Base-by-base conservation (phyloP, 2,113 vertebrate species). In the Siniperca chuatsi region DNA sequence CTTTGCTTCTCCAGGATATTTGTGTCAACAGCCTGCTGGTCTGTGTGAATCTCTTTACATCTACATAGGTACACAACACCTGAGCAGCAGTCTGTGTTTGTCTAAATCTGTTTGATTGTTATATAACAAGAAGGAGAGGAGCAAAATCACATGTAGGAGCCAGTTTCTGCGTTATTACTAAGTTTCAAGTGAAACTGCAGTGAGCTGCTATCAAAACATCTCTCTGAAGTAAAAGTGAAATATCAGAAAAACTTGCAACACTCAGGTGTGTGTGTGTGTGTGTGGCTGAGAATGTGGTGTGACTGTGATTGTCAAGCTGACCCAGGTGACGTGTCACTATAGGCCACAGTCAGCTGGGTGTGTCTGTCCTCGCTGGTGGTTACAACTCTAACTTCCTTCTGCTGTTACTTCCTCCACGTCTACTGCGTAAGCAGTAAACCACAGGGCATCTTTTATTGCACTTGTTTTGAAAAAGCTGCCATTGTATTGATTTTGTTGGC, bases 161-260 rank as follows among this genome's bases (percentile, higher is more conserved):
- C 0, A 21, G 65, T 42, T 55, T 71, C 42, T 2, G 23, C 37
- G 10, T 58, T 15, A 20, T 65, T 73, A 9, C 13, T 80, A 37
- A 23, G 71, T 82, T 75, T 89, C 76, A 42, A 25, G 33, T 78
- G 86, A 90, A 90, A 88, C 82, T 73, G 7, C 40, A 70, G 44
- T 0, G 1, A 65, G 52, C 37, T 64, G 50, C 72, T 40, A 37
- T 78, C 4, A 40, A 75, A 78, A 84, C 74, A 75, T n/a, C 48
- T 18, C 67, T 50, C 12, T 71, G 21, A 15, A 65, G 66, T 70
- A 8, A 75, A 74, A 75, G 58, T 57, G 18, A 72, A 20, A 35
- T 72, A 33, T 61, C 46, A 68, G 21, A 21, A 61, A 76, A 67
- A 65, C 25, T 4, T 29, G 71, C 6, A 15, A 64, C 72, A 48